These are phyloP conservation scores for Leucozona laternaria DNA, from an alignment of 2,888 invertebrate genomes.

Conservation along the genomic window DNA sequence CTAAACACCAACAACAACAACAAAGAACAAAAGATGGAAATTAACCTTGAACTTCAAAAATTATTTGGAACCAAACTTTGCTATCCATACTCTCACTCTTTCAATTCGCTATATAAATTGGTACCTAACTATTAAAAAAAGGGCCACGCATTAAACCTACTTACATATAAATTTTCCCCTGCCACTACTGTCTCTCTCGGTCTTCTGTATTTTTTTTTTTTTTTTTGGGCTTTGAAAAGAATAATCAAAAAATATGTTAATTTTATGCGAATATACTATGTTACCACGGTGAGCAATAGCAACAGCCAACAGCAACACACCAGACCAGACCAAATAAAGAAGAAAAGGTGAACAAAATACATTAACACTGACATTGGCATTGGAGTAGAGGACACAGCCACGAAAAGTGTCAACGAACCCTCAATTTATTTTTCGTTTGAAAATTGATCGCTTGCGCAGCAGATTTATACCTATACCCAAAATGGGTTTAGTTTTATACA, in stretches of 20 bases:
- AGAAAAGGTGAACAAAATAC: conserved; percentile 38
- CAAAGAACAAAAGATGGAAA: conserved; percentile 62
- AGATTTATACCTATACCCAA: conserved; percentile 43
- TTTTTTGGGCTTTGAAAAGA: conserved; percentile 7
- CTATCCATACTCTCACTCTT: conserved; percentile 27
- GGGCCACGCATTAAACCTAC: conserved; percentile 68
- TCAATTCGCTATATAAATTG: not conserved
- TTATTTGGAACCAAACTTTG: not conserved
- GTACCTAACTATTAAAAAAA: not conserved
- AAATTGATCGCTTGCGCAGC: conserved; percentile 64
- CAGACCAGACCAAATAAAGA: conserved; percentile 18
- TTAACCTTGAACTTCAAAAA: conserved; percentile 83
- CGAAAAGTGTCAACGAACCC: conserved; percentile 68
- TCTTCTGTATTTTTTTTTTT: too few relatives aligned
- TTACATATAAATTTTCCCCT: not conserved
- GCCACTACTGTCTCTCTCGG: not conserved
- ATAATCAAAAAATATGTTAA: conserved; percentile 41
- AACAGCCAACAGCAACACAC: conserved; percentile 12
- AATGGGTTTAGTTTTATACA: conserved; percentile 36
- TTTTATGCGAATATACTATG: conserved; percentile 71
- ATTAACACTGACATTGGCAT: conserved; percentile 68
- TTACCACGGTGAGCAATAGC: conserved; percentile 35
- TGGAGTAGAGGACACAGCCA: conserved; percentile 59
- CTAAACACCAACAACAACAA: conserved; percentile 42
- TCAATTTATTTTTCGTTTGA: conserved; percentile 27